phyloP scores from a whole-genome alignment of 2,888 invertebrate genomes.

The Torymus aiolomorphi region DNA sequence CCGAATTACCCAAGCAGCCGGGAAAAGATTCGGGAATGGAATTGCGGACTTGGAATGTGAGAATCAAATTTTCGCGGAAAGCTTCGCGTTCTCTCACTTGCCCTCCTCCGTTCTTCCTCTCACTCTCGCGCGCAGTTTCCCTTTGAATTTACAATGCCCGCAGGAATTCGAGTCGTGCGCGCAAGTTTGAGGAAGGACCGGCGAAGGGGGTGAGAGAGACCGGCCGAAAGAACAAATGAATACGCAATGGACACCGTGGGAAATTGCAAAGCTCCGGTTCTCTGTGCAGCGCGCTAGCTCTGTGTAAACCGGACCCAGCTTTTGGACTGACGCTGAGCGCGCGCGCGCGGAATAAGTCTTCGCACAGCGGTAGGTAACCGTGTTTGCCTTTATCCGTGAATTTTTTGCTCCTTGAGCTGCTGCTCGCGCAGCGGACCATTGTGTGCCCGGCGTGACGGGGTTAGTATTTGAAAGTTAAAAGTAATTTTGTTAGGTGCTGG shows the following conservation, averaged over 20 bases:
- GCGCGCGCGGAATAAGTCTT: conserved; percentile 15
- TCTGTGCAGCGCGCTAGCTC: neutral
- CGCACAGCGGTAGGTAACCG: neutral
- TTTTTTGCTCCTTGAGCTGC: neutral
- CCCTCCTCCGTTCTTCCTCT: neutral
- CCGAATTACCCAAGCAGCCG: neutral
- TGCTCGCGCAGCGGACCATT: too few species aligned
- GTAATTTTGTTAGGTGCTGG: too few species aligned
- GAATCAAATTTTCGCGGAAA: conserved; percentile 42
- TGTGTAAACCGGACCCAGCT: conserved; percentile 33
- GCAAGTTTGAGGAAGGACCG: conserved; percentile 43
- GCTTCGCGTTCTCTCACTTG: neutral
- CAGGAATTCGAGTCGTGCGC: conserved; percentile 34
- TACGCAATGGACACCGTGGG: conserved; percentile 65
- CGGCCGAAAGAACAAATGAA: conserved; percentile 59
- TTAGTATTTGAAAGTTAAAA: too few species aligned
- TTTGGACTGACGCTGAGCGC: neutral
- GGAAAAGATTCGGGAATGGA: conserved; percentile 7
- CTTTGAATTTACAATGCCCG: conserved; percentile 36
- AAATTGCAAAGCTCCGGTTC: conserved; percentile 51
- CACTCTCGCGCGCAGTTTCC: neutral
- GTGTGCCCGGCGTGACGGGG: too few species aligned
- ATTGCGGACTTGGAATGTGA: neutral
- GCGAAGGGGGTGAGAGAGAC: too few species aligned
- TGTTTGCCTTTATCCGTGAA: conserved; percentile 16